Conservation (phyloP, 2,113 vertebrate species). For the Aythya baeri region DNA sequence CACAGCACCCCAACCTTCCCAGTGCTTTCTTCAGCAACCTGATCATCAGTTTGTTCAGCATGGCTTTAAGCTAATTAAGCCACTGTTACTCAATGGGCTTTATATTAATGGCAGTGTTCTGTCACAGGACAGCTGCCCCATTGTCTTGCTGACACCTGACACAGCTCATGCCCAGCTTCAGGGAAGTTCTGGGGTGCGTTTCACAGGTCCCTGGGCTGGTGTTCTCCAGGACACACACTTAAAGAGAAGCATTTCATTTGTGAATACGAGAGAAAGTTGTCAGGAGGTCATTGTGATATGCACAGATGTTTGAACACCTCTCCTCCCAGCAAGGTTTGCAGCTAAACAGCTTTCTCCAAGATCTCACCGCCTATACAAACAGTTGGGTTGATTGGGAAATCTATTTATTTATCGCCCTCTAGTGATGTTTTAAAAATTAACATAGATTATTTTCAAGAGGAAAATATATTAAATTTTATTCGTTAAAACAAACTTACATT, state of each 20-base stretch:
- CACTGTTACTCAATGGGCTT: not conserved
- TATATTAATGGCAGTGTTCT: not conserved
- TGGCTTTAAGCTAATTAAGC: not conserved
- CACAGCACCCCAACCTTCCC: not conserved
- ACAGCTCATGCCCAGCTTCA: not conserved
- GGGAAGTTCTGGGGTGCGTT: not conserved
- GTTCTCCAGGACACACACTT: not conserved
- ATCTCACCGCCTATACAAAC: not conserved
- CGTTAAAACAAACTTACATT: not conserved
- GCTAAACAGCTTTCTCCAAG: not conserved
- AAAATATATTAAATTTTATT: not conserved
- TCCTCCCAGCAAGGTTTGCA: not conserved
- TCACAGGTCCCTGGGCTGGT: not conserved
- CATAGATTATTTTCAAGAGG: not conserved
- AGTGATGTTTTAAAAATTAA: constrained; percentile 1
- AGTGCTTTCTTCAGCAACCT: not conserved
- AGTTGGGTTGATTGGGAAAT: not conserved
- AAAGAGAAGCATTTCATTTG: not conserved
- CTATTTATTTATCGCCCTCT: constrained; percentile 25
- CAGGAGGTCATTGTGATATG: not conserved
- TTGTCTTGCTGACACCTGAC: fast-evolving
- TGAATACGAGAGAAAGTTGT: not conserved
- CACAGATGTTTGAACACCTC: not conserved
- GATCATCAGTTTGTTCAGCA: not conserved
- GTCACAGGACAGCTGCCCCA: not conserved